Base-by-base conservation (phyloP, 2,888 invertebrate species). In the Aspidapion aeneum region DNA sequence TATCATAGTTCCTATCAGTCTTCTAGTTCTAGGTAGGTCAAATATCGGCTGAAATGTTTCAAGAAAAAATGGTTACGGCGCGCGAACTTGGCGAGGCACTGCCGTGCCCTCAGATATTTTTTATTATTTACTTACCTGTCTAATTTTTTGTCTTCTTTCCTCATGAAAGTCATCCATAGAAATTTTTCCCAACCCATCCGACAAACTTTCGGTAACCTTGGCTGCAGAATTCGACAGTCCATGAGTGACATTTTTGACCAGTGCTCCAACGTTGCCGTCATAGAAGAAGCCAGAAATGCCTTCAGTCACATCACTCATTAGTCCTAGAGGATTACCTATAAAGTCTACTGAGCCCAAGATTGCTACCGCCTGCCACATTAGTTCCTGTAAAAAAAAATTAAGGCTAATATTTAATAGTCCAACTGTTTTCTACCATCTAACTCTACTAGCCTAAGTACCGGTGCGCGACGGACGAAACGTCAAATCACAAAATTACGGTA, bases 271-370 rank as follows among this genome's bases (percentile, higher is more conserved):
- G 77, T 94, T 96, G 49, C 96, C 96, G 79, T 98, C 98, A 68
- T 91, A 89, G 68, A 98, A 86, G 58, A 98, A 83, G 0, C 95
- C 95, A 1, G 94, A 90, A 35, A 98, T 89, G 22, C 98, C 98
- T 81, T 98, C 98, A 0, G 94, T 91, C 50, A 99, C 90, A 82
- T 99, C 98, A 74, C 94, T 94, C 67, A 98, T 89, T 74, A 99
- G 90, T 16, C 98, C 98, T 56, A 97, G 80, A 1, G 99, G 99
- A 83, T 98, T 98, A 50, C 99, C 99, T 58, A 99, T 86, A 79
- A 99, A 98, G 81, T 99, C 98, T 19, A 98, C 94, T 0, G 98
- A 95, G 1, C 96, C 98, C 62, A 99, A 82, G 74, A 99, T 98
- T 70, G 92, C 91, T 2, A 94, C 94, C 3, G 97, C 96, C 81